phyloP scores from a whole-genome alignment of 2,113 vertebrate genomes.

The Accipiter cooperii region DNA sequence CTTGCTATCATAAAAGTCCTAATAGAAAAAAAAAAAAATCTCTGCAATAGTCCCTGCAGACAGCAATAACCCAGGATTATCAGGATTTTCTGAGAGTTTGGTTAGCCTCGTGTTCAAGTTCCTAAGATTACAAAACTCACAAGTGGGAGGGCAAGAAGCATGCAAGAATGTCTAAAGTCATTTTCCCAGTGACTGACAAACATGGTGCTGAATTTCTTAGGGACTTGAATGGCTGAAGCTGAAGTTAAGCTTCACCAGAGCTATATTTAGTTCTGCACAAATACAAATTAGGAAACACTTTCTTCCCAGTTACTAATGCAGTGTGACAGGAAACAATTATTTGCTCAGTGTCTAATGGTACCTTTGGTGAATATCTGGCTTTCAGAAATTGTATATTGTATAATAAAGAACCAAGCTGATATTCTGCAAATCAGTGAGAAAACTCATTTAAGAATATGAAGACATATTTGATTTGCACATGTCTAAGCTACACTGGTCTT shows the following conservation, averaged over 20 bases:
- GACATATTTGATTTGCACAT: not conserved
- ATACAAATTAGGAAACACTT: conserved; percentile 35
- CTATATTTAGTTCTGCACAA: conserved; percentile 44
- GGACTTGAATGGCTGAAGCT: not conserved
- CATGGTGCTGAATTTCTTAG: not conserved
- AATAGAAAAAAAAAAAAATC: not conserved
- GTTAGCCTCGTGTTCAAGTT: not conserved
- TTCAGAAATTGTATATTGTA: not conserved
- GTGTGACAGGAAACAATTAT: conserved; percentile 54
- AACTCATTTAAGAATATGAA: not conserved
- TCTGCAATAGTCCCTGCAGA: not conserved
- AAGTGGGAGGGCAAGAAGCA: not conserved
- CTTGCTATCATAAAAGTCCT: not conserved
- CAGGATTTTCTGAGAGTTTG: not conserved
- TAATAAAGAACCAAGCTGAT: not conserved
- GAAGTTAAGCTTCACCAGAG: conserved; percentile 2
- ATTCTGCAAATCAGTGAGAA: not conserved
- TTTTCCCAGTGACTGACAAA: not conserved
- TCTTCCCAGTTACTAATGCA: conserved; percentile 31
- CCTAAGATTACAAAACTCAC: not conserved
- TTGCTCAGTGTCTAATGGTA: conserved; percentile 44
- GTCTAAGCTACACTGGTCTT: not conserved
- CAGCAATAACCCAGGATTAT: not conserved
- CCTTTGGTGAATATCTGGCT: conserved; percentile 31
- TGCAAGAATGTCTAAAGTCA: not conserved